A percentile compares a stretch with the other conserved stretches of the same genome.
Conservation (phyloP, 2,888 invertebrate species). For the Epistrophe eligans region DNA sequence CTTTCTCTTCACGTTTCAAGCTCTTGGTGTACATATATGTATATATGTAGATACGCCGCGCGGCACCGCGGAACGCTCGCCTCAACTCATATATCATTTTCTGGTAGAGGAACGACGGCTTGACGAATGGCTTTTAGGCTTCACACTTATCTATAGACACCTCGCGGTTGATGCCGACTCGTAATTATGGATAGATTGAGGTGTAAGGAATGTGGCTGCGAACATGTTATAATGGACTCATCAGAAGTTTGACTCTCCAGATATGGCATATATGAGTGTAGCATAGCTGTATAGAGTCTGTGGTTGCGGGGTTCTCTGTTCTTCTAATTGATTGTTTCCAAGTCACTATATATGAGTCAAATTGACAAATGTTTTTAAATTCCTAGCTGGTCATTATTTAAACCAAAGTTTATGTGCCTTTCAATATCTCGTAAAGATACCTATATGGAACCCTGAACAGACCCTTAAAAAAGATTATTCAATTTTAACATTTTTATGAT, state of each 20-base stretch:
- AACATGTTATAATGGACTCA: constrained; percentile 76
- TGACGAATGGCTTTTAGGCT: constrained; percentile 76
- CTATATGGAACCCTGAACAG: not conserved
- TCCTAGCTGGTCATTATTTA: constrained; percentile 56
- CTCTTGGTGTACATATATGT: no score
- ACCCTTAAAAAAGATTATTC: constrained; percentile 30
- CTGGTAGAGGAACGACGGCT: constrained; percentile 76
- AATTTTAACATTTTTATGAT: constrained; percentile 30
- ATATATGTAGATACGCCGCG: constrained; percentile 64
- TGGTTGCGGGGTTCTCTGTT: constrained; percentile 72
- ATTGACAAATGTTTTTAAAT: constrained; percentile 72
- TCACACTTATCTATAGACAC: constrained; percentile 75
- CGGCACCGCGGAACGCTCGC: constrained; percentile 52
- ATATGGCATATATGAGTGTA: constrained; percentile 15
- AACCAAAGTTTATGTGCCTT: constrained; percentile 32
- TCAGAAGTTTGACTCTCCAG: constrained; percentile 69
- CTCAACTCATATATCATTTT: constrained; percentile 76
- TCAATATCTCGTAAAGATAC: not conserved
- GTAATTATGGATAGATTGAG: constrained; percentile 76
- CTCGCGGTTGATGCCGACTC: constrained; percentile 76
- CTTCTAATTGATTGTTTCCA: constrained; percentile 74
- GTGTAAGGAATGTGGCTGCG: constrained; percentile 76
- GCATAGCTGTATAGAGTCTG: constrained; percentile 33
- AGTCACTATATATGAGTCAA: constrained; percentile 57
- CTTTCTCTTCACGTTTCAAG: constrained; percentile 63